Conservation (phyloP, 2,888 invertebrate species). For the Habrosyne pyritoides region DNA sequence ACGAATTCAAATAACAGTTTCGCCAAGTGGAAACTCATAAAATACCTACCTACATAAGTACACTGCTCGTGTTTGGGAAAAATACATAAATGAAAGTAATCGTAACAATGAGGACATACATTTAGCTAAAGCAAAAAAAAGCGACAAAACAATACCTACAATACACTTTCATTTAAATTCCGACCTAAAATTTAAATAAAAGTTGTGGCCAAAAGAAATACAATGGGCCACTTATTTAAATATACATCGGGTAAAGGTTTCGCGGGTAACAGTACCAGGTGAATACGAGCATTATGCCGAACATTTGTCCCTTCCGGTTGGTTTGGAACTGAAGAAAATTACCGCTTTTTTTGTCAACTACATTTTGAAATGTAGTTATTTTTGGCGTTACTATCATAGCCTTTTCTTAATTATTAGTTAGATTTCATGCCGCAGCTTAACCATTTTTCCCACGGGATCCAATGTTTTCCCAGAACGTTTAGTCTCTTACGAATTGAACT, state of each 20-base stretch:
- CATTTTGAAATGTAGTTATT: background rate
- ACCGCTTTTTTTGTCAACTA: background rate
- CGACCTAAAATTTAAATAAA: constrained; percentile 30
- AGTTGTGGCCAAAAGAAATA: constrained; percentile 27
- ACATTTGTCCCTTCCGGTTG: constrained; percentile 47
- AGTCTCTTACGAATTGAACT: too few species aligned
- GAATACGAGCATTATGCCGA: constrained; percentile 21
- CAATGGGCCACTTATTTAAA: constrained; percentile 41
- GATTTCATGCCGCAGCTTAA: too few species aligned
- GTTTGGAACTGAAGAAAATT: constrained; percentile 10
- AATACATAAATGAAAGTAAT: background rate
- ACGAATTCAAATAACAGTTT: too few species aligned
- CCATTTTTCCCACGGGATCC: too few species aligned
- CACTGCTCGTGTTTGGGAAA: background rate
- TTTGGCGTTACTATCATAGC: background rate
- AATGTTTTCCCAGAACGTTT: too few species aligned
- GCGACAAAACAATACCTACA: constrained; percentile 20
- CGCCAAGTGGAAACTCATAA: too few species aligned
- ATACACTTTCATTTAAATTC: constrained; percentile 28
- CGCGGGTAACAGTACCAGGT: constrained; percentile 23
- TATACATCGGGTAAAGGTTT: constrained; percentile 29
- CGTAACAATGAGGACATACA: constrained; percentile 14
- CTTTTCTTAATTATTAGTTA: background rate
- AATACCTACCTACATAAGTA: background rate
- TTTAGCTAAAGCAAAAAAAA: constrained; percentile 23